phyloP scores from a whole-genome alignment of 1,140 invertebrate species.

The Leptonema lineaticorne region DNA sequence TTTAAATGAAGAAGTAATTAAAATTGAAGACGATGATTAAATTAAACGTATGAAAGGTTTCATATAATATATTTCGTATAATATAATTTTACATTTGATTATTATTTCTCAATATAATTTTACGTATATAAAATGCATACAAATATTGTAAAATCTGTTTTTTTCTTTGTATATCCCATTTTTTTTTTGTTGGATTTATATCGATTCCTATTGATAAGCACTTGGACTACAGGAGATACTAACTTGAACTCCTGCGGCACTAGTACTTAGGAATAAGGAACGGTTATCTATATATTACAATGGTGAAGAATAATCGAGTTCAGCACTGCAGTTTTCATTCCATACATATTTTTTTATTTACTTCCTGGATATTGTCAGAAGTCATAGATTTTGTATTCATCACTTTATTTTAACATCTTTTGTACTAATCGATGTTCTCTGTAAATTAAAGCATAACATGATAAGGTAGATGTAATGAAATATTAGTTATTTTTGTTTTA shows the following conservation, averaged over 20 bases:
- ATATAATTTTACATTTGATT: not conserved
- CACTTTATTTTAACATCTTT: too few relatives aligned
- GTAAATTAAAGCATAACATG: too few relatives aligned
- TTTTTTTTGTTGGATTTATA: not conserved
- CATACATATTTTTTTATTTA: too few relatives aligned
- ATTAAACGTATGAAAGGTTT: not conserved
- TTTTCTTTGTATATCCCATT: not conserved
- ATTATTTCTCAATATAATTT: not conserved
- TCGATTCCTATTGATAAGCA: constrained; percentile 78
- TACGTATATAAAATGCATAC: not conserved
- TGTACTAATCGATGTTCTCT: too few relatives aligned
- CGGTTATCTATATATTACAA: too few relatives aligned
- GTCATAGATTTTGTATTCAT: too few relatives aligned
- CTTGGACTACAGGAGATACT: constrained; percentile 82
- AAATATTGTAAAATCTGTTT: not conserved
- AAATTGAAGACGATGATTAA: not conserved
- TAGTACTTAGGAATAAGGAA: constrained; percentile 84
- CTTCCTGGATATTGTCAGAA: too few relatives aligned
- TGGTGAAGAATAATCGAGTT: too few relatives aligned
- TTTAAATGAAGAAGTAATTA: not conserved
- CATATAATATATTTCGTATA: not conserved
- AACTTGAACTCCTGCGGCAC: constrained; percentile 80
- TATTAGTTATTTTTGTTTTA: too few relatives aligned
- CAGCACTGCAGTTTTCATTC: too few relatives aligned
- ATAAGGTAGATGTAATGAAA: too few relatives aligned